Evolutionary conservation across 2,888 invertebrate species (phyloP), one percentile per base, ranked within the genome.

Genomic region (Sarcophaga subvicina): DNA sequence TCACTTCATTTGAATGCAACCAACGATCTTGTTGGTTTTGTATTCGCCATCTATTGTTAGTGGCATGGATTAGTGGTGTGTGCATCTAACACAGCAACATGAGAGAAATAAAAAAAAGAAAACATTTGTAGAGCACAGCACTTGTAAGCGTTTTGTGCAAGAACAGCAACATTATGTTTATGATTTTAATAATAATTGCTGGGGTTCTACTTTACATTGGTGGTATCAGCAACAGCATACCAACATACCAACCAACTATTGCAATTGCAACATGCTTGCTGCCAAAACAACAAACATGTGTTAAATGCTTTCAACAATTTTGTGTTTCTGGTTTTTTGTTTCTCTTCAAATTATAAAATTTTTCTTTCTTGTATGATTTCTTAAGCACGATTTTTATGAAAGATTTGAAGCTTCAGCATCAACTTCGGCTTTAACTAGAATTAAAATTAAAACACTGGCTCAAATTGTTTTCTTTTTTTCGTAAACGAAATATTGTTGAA

Each of bases 181-280:
- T 84, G 81, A 60, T 87, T 87, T 84, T 79, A 82, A 82, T 84
- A 81, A 87, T 87, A 87, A 87, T 87, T 87, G 87, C 84, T 84
- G 45, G 81, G 45, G 81, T 70, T 71, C 71, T 72, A 67, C 75
- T 64, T 59, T 66, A 25, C 54, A 14, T 54, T 54, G 17, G 54
- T 17, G 45, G 59, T 27, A 77, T 62, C 86, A 83, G 72, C 83
- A 79, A 59, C 60, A 63, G 63, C 54, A n/a, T 60, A 60, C n/a
- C 20, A 62, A 62, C 62, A 73, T 20, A 70, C 73, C 17, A 27
- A 14, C 17, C 45, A 59, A 22, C 17, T 27, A 54, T 54, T 4
- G 54, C 54, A 78, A 80, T 80, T 86, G 83, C 86, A 80, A 87
- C 81, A 84, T 78, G 71, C 73, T 67, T 80, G 83, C 72, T 76